Percentiles rank a stretch among this genome's conserved stretches.
Evolutionary conservation across 2,888 invertebrate genomes (phyloP).

Genomic region (Napeogenes inachia): DNA sequence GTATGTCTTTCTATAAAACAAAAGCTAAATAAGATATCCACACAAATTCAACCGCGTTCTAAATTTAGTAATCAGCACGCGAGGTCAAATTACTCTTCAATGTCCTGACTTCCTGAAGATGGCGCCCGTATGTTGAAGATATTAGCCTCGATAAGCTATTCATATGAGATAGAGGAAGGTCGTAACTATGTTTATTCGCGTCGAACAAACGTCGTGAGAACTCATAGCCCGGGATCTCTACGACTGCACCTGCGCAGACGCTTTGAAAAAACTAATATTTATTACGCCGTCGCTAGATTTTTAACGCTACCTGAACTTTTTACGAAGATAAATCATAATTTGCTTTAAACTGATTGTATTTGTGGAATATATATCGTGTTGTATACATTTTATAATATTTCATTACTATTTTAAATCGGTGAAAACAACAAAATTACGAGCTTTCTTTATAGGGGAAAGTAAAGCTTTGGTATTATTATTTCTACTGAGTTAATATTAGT

Average conservation of each 20-base stretch:
- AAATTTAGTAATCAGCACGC: conserved; percentile 62
- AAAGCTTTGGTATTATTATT: no score
- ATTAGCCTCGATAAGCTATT: conserved; percentile 55
- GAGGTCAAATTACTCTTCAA: conserved; percentile 51
- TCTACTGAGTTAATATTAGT: no score
- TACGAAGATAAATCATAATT: not conserved
- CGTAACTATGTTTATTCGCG: conserved; percentile 31
- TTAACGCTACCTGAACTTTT: conserved; percentile 25
- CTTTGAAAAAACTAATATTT: conserved; percentile 25
- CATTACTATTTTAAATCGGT: no score
- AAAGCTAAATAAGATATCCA: not conserved
- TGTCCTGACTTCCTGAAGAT: conserved; percentile 53
- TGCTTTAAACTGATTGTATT: no score
- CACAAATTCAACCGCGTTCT: conserved; percentile 44
- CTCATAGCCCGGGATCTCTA: conserved; percentile 36
- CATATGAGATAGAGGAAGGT: conserved; percentile 36
- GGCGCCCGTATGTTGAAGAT: conserved; percentile 46
- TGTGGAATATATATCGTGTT: no score
- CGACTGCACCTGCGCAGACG: conserved; percentile 39
- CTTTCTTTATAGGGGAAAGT: no score
- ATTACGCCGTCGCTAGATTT: conserved; percentile 16
- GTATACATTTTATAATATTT: no score
- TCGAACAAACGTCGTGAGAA: conserved; percentile 44
- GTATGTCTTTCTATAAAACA: not conserved
- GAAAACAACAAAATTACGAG: no score